A percentile compares a stretch with the other conserved stretches of the same genome.
Evolutionary conservation across 2,888 invertebrate species (phyloP).

Genomic region (Cetonia aurata): DNA sequence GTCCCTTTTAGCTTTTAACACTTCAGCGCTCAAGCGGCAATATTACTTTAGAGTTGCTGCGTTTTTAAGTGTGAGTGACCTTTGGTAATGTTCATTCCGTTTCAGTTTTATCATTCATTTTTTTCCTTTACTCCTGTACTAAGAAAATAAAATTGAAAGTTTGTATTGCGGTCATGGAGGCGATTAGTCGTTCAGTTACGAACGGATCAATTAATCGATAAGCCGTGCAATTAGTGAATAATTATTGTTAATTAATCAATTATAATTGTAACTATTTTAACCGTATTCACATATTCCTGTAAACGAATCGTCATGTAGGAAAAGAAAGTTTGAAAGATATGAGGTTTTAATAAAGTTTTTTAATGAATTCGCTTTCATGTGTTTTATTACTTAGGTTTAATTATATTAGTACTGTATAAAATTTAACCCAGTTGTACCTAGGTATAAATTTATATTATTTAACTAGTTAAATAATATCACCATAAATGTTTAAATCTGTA

Average conservation of each 20-base stretch:
- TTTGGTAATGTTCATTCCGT: conserved; percentile 28
- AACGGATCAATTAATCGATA: conserved; percentile 6
- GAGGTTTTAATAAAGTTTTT: conserved; percentile 19
- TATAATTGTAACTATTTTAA: conserved; percentile 1
- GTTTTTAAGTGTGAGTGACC: conserved; percentile 39
- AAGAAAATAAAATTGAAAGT: no score
- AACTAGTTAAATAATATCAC: no score
- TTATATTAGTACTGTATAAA: no score
- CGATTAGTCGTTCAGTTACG: no score
- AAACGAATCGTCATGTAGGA: conserved; percentile 16
- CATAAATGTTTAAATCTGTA: background rate
- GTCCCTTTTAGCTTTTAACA: conserved; percentile 38
- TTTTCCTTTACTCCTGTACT: background rate
- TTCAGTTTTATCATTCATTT: conserved; percentile 12
- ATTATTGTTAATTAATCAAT: conserved; percentile 6
- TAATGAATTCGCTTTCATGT: background rate
- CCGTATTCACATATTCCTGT: background rate
- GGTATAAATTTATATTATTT: no score
- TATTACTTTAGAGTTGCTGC: conserved; percentile 38
- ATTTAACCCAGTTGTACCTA: background rate
- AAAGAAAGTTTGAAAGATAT: background rate
- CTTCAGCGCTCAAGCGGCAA: conserved; percentile 39
- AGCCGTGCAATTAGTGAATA: conserved; percentile 8
- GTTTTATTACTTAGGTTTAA: background rate
- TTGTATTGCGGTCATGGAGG: no score